Base-by-base conservation (phyloP, 2,888 invertebrate species). In the Drosophila subquinaria region DNA sequence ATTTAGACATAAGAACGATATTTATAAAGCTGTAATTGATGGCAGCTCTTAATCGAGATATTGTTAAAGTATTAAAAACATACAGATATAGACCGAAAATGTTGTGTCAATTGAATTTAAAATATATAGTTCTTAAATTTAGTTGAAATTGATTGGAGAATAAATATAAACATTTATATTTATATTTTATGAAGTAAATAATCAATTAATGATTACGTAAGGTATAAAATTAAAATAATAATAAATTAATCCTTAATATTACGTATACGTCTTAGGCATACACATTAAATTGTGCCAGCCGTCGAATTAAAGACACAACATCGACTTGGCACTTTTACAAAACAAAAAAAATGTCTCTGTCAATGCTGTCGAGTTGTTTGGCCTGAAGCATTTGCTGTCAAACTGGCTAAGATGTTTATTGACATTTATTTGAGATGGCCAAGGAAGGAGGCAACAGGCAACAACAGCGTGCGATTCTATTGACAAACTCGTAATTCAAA, bases 401-500 rank as follows among this genome's bases (percentile, higher is more conserved):
- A 40, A 63, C 65, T 60, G 65, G 56, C 74, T 61, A 62, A 55
- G 70, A 64, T 76, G 74, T 70, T 77, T 73, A 84, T 81, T 83
- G 87, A 87, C 83, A 79, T 87, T 83, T 87, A 87, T 87, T 83
- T 79, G 76, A 75, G 69, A 68, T 70, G 79, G 65, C 76, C 56
- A 20, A 30, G 45, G 51, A 27, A 6, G n/a, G 56, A 17, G 47
- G 61, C 13, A n/a, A 35, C 55, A 4, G 23, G 23, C 23, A 27
- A 27, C 27, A 56, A 38, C 45, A 51, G 60, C 60, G 60, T 50
- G 67, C 67, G 51, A 80, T 87, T 81, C 80, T 80, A 84, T 83
- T 84, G 84, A 84, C 88, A 85, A 71, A 70, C 76, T 73, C 66
- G 78, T 76, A 84, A 85, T 82, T 87, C 87, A 77, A 83, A 83